Evolutionary conservation across 2,113 vertebrate genomes (phyloP).

Genomic region (Hemicordylus capensis): DNA sequence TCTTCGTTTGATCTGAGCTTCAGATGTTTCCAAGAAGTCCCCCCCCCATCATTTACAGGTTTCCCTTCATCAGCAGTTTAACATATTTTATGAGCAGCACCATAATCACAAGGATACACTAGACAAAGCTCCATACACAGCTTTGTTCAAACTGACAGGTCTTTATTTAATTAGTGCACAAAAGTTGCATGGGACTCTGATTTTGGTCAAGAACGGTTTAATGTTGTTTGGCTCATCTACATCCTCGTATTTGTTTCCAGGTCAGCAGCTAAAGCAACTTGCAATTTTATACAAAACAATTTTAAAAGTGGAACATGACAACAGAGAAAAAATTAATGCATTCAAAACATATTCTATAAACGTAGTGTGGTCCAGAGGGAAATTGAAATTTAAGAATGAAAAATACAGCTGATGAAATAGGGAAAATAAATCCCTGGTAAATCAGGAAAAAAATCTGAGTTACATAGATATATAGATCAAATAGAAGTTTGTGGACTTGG

Average conservation of each 20-base stretch:
- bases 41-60: not conserved
- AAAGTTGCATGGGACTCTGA: slow-evolving; percentile 57
- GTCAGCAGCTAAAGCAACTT: slow-evolving; percentile 56
- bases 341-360: slow-evolving; percentile 56
- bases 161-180: slow-evolving; percentile 61
- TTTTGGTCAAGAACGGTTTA: slow-evolving; percentile 57
- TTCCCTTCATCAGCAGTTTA: slow-evolving; percentile 32
- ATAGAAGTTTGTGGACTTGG: slow-evolving; percentile 15
- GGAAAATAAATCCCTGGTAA: not conserved
- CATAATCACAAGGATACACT: not conserved
- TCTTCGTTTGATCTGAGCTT: slow-evolving; percentile 11
- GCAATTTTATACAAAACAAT: slow-evolving; percentile 55
- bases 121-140: not conserved
- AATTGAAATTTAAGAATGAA: slow-evolving; percentile 28
- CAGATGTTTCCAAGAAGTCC: slow-evolving; percentile 23
- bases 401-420: not conserved
- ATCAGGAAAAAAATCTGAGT: slow-evolving; percentile 21
- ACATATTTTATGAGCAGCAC: slow-evolving; percentile 46
- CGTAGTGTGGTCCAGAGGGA: slow-evolving; percentile 33
- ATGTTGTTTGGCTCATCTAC: slow-evolving; percentile 46
- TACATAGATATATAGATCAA: slow-evolving; percentile 24
- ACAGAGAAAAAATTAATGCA: slow-evolving; percentile 55
- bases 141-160: slow-evolving; percentile 43
- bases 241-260: slow-evolving; percentile 53
- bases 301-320: slow-evolving; percentile 63